Conservation (phyloP, 2,888 invertebrate species). For the Cremastinae sp. region DNA sequence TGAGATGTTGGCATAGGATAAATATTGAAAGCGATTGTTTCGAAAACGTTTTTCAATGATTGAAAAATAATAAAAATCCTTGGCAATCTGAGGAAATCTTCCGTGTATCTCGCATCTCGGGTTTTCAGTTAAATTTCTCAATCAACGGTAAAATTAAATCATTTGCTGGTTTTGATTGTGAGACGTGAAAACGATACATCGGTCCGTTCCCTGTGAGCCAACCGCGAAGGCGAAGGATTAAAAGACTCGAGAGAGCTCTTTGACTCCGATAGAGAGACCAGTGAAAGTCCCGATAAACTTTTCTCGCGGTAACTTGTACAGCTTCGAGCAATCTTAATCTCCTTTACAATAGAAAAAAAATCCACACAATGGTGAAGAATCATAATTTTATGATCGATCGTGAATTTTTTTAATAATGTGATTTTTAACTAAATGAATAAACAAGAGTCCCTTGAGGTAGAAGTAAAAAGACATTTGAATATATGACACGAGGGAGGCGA, state of each 20-base stretch:
- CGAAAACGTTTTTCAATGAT: no score
- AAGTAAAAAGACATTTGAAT: not conserved
- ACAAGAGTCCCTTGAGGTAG: no score
- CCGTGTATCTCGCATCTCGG: conserved; percentile 13
- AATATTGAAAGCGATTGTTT: no score
- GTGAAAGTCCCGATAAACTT: conserved; percentile 40
- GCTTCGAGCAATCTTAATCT: conserved; percentile 25
- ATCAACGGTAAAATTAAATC: conserved; percentile 37
- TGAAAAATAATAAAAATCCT: no score
- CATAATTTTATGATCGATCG: not conserved
- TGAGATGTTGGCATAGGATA: no score
- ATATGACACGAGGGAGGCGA: not conserved
- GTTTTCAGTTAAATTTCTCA: not conserved
- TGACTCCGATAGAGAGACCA: conserved; percentile 13
- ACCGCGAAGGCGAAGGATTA: conserved; percentile 1
- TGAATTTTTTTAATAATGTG: not conserved
- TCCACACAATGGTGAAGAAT: not conserved
- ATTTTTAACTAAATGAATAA: no score
- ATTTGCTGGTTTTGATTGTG: not conserved
- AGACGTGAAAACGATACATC: conserved; percentile 30
- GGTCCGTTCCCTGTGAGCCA: not conserved
- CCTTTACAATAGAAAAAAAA: conserved; percentile 9
- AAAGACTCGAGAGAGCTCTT: not conserved
- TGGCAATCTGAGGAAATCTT: not conserved
- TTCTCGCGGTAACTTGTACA: conserved; percentile 16